Base-by-base conservation (phyloP, 1,140 invertebrate species). In the Drosophila teissieri region DNA sequence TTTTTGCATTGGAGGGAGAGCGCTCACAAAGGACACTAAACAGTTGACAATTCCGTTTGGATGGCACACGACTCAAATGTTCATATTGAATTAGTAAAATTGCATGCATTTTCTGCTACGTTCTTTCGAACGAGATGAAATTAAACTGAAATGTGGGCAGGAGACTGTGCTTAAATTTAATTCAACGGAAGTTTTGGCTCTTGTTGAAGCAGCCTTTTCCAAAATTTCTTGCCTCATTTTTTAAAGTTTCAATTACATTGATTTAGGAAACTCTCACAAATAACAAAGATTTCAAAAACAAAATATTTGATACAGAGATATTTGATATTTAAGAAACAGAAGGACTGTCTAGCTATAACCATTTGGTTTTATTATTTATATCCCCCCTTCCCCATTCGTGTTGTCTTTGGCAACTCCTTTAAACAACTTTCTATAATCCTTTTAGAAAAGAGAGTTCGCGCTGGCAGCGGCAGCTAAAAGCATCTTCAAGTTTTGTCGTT, bases 21-120 rank as follows among this genome's bases (percentile, higher is more conserved):
- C 44, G 37, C 19, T 27, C 68, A 54, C 40, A 73, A 62, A 73
- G 68, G 68, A 61, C 70, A 69, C 56, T 27, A 73, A 73, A 72
- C 56, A 73, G 56, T 73, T 48, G 58, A 73, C 61, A 63, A 73
- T 81, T 80, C 19, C 40, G 31, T 31, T 60, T 27, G 31, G 34
- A 46, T 40, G 17, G 44, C 46, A 45, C 48, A 62, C 48, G 45
- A 63, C 44, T 36, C 31, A 76, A 80, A 55, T 65, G 48, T 40
- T 63, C 53, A 27, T 60, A 46, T 68, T 82, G 58, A 75, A 70
- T 84, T 70, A 84, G 73, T 55, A 44, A 76, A 76, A 68, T 76
- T 67, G 62, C 54, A 67, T 42, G 34, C 39, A 67, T 70, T 61
- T 69, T 27, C 51, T 57, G 44, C 11, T 61, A n/a, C 37, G 31